Base-by-base conservation (phyloP, 2,797 vertebrate genomes). In the Peromyscus attwateri region DNA sequence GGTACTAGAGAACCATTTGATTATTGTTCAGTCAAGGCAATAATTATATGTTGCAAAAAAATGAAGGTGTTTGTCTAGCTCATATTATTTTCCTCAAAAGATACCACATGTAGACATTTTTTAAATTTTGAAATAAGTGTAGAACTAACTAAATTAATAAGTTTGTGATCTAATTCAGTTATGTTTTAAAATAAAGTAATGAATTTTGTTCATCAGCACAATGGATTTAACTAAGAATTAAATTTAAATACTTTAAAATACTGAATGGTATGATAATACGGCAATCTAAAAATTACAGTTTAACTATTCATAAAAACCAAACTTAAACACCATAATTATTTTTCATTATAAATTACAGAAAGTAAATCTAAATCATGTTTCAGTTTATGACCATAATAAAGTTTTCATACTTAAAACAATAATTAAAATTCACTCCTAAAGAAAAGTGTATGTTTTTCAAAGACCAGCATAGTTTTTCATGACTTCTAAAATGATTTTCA, bases 401-500 rank as follows among this genome's bases (percentile, higher is more conserved):
- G 95, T 97, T 93, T 97, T 55, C 71, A 77, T 96, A 94, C 94
- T 96, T 80, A 98, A 96, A 95, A 76, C 49, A 97, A 89, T 92
- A 95, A 92, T 96, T 94, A 96, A 96, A 96, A 93, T 97, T 71
- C 96, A 81, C 90, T 97, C 93, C 73, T 96, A 83, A 92, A 89
- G 96, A 95, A 97, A 97, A 97, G 82, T 96, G 92, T 88, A 23
- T 98, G 91, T 93, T 96, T 97, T 94, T 98, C 95, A 97, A 94
- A 97, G 95, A 92, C 62, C 70, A 96, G 90, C 64, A 52, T 93
- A 93, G 89, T 92, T 98, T 97, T 93, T 96, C 87, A 87, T 98
- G 89, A 97, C 97, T 96, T 97, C 97, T 98, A 97, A 97, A 97
- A 98, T 55, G 52, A 84, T 82, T 98, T 95, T 87, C 87, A 97